Base-by-base conservation (phyloP, 2,888 invertebrate species). In the Cephus runcator region DNA sequence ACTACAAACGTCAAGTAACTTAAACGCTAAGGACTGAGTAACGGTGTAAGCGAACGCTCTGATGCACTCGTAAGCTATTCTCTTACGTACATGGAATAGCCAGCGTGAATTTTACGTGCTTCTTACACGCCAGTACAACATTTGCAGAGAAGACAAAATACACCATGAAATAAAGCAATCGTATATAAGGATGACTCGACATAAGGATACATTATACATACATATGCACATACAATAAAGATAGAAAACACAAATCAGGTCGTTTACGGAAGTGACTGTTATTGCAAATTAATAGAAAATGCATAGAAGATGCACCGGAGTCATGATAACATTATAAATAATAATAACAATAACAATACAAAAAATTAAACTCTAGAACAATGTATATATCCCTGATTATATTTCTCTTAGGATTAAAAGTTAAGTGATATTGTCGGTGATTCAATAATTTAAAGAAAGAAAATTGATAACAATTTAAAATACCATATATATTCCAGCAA, bases 41-140 rank as follows among this genome's bases (percentile, higher is more conserved):
- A 89, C 89, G 89, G 89, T 87, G 85, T 83, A 81, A 84, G 80
- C 88, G 85, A 87, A 89, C 89, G 89, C 89, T 88, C 89, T 87
- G 88, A 81, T 88, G 88, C 82, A 79, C 87, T 81, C 81, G 77
- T 85, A 87, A 56, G 56, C 23, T 56, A 56, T 56, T 56, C 56
- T 56, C 56, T 9, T 56, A 9, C 23, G 56, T 56, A 9, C 23
- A 35, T 35, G 12, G 12, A 56, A 56, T 4, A 2, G 56, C 56
- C 6, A 56, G 56, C 2, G 9, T 56, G 23, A 23, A 23, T 9
- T 23, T 23, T 9, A 23, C 56, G 56, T 23, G 2, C 23, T 23
- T 56, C 56, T 9, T 56, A 56, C 23, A 23, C 1, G 40, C 23
- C 40, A 6, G 40, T 40, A 40, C 6, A 23, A 23, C 1, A 23